These are phyloP conservation scores for Cataglyphis rosenhaueri DNA, from an alignment of 2,888 invertebrate species.

Conservation along the genomic window DNA sequence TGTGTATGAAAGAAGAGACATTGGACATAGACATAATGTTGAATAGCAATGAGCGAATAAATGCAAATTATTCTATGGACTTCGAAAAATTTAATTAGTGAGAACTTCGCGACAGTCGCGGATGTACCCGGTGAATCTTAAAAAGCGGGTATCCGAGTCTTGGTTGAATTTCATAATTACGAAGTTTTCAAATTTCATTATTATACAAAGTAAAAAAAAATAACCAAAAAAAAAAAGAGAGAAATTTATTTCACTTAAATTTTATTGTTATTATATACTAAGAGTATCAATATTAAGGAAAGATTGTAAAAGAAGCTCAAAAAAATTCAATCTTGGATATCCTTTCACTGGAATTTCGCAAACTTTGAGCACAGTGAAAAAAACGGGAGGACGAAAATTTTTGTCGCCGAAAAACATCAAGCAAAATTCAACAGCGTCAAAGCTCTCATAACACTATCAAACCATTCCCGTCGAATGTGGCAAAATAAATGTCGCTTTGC, in stretches of 20 bases:
- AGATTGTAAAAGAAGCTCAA: neutral
- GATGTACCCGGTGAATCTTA: constrained; percentile 40
- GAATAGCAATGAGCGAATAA: constrained; percentile 49
- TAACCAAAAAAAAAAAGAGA: neutral
- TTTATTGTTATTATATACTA: neutral
- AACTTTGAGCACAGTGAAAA: neutral
- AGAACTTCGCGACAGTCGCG: constrained; percentile 22
- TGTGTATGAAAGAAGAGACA: neutral
- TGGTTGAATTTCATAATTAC: constrained; percentile 52
- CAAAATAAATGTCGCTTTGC: constrained; percentile 11
- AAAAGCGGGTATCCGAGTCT: constrained; percentile 28
- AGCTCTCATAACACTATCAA: neutral
- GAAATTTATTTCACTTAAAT: neutral
- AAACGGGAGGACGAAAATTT: neutral
- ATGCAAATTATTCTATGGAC: constrained; percentile 41
- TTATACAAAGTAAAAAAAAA: neutral
- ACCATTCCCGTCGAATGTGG: neutral
- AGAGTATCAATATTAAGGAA: neutral
- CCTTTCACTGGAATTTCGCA: neutral
- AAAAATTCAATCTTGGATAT: neutral
- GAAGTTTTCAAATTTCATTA: constrained; percentile 54
- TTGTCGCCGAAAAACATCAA: neutral
- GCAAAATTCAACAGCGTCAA: constrained; percentile 2
- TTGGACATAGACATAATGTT: constrained; percentile 34
- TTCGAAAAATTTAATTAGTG: constrained; percentile 56